Base-by-base conservation (phyloP, 2,797 vertebrate species). In the Dendrocincla tyrannina region DNA sequence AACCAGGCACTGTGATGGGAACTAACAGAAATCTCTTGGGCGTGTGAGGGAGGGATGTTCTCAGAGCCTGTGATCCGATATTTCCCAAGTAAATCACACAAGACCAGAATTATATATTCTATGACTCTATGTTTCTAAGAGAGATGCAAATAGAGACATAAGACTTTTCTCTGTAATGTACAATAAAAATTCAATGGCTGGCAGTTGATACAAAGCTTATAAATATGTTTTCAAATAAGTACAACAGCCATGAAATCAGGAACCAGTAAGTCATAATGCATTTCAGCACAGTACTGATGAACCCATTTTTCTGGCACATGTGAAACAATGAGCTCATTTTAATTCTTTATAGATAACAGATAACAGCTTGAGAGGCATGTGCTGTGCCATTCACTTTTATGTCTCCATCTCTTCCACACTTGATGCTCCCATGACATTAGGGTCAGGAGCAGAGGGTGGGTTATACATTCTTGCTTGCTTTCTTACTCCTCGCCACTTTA, bases 141-240 rank as follows among this genome's bases (percentile, higher is more conserved):
- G 53, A 95, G 92, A 95, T 96, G 94, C 94, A 95, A 95, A 95
- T 89, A 86, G 67, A 89, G 97, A 95, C 91, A 83, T 60, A 76
- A 90, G 64, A 87, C 69, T 94, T 95, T 95, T 64, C 66, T 90
- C 93, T 80, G 70, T 96, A 96, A 96, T 91, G 62, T 76, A 94
- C 95, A 95, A 97, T 96, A 96, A 97, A 96, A 96, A 97, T 96
- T 91, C 96, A 95, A 81, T 89, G 95, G 69, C 89, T 89, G 80
- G 93, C 85, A 78, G 95, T 89, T 93, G 93, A 90, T 93, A 95
- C 81, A 88, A 95, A 93, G 58, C 67, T 69, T 55, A 70, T 68
- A 94, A 96, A 96, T 97, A 93, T 87, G 94, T 96, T 97, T 90
- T 96, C 93, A 96, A 88, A 90, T 95, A 95, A 93, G 93, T 96